Percentiles rank a stretch among this genome's conserved stretches.
These are phyloP conservation scores for Clarias laeviceps DNA, from an alignment of 2,797 vertebrate genomes.

Conservation along the genomic window DNA sequence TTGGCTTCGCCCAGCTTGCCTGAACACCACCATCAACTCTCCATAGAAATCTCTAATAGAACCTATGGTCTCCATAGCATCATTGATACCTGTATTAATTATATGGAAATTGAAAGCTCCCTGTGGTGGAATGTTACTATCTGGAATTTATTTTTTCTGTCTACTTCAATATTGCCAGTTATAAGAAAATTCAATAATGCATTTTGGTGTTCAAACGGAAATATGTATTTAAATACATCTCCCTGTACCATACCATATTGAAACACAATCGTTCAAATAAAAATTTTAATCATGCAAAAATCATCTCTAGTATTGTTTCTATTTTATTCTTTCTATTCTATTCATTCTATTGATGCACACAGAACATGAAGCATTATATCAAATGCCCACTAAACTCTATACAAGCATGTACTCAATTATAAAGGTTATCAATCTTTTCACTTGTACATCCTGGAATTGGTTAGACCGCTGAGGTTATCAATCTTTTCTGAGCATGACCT, in stretches of 20 bases:
- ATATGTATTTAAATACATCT: neutral
- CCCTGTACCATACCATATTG: neutral
- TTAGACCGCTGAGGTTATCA: neutral
- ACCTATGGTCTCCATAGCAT: neutral
- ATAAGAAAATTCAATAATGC: neutral
- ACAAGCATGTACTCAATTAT: neutral
- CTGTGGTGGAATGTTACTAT: neutral
- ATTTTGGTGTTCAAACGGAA: neutral
- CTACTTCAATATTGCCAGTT: neutral
- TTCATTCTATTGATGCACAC: no score
- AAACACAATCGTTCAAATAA: slow-evolving; percentile 1
- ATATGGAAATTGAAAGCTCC: neutral
- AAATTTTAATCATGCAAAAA: slow-evolving; percentile 8
- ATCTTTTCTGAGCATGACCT: neutral
- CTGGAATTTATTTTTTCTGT: neutral
- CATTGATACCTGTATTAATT: slow-evolving; percentile 13
- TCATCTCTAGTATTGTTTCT: slow-evolving; percentile 1
- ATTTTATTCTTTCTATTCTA: neutral
- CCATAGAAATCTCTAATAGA: slow-evolving; percentile 9
- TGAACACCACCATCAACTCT: slow-evolving; percentile 55
- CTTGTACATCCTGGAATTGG: neutral
- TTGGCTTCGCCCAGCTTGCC: slow-evolving; percentile 73
- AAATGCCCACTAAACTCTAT: neutral
- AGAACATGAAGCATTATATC: neutral
- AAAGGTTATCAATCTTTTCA: neutral